phyloP scores from a whole-genome alignment of 1,140 invertebrate species.

The Calliopsis andreniformis region DNA sequence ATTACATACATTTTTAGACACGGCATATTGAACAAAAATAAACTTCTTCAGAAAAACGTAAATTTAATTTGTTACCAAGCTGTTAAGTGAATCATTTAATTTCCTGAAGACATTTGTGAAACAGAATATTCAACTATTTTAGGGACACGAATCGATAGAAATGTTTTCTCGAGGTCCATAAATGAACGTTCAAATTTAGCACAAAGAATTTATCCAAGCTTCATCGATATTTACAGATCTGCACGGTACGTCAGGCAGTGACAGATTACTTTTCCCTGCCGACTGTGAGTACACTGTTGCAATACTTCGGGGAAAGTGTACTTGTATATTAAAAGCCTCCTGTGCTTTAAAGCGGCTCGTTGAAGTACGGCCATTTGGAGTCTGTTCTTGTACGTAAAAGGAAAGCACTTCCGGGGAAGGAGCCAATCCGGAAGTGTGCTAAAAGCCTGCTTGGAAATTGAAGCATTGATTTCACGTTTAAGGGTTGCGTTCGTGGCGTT shows the following conservation, averaged over 20 bases:
- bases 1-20: no score
- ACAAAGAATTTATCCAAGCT: background rate
- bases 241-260: slow-evolving; percentile 3
- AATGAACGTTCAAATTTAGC: background rate
- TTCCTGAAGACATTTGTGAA: no score
- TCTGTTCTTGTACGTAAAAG: slow-evolving; percentile 35
- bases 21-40: no score
- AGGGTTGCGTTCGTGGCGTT: background rate
- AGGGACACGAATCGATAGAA: no score
- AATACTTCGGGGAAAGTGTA: background rate
- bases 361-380: slow-evolving; percentile 47
- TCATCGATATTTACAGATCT: background rate
- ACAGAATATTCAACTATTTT: no score
- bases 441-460: slow-evolving; percentile 53
- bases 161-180: background rate
- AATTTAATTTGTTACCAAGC: no score
- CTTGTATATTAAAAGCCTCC: slow-evolving; percentile 8
- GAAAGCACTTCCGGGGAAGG: slow-evolving; percentile 42
- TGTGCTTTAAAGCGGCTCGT: slow-evolving; percentile 32
- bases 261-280: slow-evolving; percentile 20
- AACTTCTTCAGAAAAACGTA: no score
- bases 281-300: background rate
- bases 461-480: slow-evolving; percentile 14
- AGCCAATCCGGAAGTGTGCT: slow-evolving; percentile 40
- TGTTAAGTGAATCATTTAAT: no score